phyloP scores from a whole-genome alignment of 1,140 invertebrate genomes.

The Gonioctena quinquepunctata region DNA sequence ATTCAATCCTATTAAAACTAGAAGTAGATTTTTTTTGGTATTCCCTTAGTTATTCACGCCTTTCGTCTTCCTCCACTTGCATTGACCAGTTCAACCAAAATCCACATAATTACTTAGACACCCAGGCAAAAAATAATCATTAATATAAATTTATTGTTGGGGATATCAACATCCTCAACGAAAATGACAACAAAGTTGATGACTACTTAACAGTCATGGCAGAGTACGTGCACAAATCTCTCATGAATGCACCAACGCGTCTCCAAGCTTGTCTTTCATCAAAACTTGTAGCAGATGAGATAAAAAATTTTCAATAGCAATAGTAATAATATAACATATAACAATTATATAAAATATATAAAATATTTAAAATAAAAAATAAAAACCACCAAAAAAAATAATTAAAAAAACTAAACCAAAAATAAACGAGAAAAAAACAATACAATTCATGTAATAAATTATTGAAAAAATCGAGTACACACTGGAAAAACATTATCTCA shows the following conservation, averaged over 20 bases:
- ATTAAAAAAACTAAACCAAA: not conserved
- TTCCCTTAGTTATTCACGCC: too few relatives aligned
- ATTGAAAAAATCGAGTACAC: not conserved
- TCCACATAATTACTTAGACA: slow-evolving; percentile 29
- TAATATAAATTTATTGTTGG: not conserved
- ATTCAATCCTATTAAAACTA: too few relatives aligned
- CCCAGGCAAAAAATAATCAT: not conserved
- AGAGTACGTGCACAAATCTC: not conserved
- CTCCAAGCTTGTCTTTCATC: not conserved
- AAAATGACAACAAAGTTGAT: not conserved
- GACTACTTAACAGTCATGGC: not conserved
- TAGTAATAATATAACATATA: not conserved
- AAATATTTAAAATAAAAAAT: not conserved
- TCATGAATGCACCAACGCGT: not conserved
- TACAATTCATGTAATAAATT: not conserved
- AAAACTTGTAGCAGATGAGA: too few relatives aligned
- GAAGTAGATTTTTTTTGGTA: too few relatives aligned
- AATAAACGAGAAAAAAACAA: not conserved
- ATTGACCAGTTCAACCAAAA: not conserved
- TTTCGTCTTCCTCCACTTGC: too few relatives aligned
- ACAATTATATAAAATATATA: not conserved
- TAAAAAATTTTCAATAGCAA: too few relatives aligned
- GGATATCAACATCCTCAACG: not conserved
- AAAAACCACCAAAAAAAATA: not conserved
- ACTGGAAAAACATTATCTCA: not conserved